Percentiles rank a stretch among this genome's conserved stretches.
Evolutionary conservation across 1,140 invertebrate genomes (phyloP).

Genomic region (Calosoma granatense): DNA sequence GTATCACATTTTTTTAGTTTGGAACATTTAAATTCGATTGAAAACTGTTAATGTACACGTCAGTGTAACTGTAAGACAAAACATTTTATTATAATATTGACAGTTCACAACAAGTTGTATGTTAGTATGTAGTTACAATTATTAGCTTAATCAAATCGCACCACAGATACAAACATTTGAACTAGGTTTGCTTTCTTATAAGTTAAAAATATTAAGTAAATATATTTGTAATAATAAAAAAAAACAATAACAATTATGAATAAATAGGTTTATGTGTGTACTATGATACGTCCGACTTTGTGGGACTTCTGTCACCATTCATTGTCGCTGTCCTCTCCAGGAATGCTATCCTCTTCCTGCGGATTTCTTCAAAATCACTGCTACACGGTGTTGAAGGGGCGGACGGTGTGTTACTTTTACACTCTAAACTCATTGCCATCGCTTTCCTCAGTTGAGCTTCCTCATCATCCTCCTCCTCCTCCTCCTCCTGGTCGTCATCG

Average conservation of each 20-base stretch:
- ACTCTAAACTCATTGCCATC: constrained; percentile 44
- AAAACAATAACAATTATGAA: constrained; percentile 3
- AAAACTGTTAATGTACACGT: no score
- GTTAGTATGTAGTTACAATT: not conserved
- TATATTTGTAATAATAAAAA: no score
- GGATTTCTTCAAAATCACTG: constrained; percentile 3
- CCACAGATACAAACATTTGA: not conserved
- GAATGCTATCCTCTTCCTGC: not conserved
- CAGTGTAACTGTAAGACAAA: not conserved
- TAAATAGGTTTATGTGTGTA: constrained; percentile 1
- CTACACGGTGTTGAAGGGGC: not conserved
- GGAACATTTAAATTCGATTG: no score
- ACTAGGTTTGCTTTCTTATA: no score
- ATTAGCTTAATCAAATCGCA: not conserved
- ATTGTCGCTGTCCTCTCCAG: not conserved
- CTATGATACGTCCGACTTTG: not conserved
- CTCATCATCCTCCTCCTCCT: constrained; percentile 36
- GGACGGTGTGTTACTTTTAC: constrained; percentile 31
- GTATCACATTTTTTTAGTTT: no score
- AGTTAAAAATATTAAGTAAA: no score
- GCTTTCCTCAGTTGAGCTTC: constrained; percentile 41
- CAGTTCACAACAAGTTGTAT: not conserved
- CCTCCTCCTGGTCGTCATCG: constrained; percentile 21
- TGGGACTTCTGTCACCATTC: not conserved
- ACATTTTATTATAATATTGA: not conserved